Evolutionary conservation across 1,140 invertebrate species (phyloP).

Genomic region (Saccostrea echinata): DNA sequence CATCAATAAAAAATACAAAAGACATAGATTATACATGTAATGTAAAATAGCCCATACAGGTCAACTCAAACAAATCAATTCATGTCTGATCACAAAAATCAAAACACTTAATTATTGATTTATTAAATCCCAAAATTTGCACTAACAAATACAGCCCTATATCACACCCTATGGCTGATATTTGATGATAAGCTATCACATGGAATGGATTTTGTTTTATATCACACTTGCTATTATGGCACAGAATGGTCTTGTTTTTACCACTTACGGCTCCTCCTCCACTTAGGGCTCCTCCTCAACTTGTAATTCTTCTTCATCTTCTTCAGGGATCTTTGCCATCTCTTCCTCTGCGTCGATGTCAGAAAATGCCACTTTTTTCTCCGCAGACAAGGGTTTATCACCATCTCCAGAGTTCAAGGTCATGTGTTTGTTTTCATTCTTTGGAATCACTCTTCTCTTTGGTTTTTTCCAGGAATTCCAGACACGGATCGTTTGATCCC

Average conservation of each 20-base stretch:
- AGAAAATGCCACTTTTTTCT: constrained; percentile 58
- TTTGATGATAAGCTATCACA: background rate
- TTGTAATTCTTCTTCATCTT: constrained; percentile 54
- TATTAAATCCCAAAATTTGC: too few species aligned
- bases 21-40: too few species aligned
- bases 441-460: constrained; percentile 59
- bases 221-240: constrained; percentile 32
- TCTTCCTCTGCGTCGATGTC: constrained; percentile 42
- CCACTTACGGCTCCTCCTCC: background rate
- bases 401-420: background rate
- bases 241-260: background rate
- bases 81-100: too few species aligned
- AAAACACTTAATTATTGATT: too few species aligned
- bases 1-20: too few species aligned
- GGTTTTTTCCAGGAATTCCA: constrained; percentile 79
- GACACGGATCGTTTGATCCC: constrained; percentile 78
- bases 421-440: constrained; percentile 49
- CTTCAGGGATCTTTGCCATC: constrained; percentile 51
- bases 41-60: too few species aligned
- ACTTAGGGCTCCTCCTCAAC: background rate
- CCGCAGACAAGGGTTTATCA: constrained; percentile 48
- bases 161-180: too few species aligned
- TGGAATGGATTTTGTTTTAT: background rate
- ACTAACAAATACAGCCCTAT: too few species aligned
- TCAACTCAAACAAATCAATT: too few species aligned